A percentile compares a stretch with the other conserved stretches of the same genome.
Evolutionary conservation across 2,888 invertebrate genomes (phyloP).

Genomic region (Ganaspis brasiliensis): DNA sequence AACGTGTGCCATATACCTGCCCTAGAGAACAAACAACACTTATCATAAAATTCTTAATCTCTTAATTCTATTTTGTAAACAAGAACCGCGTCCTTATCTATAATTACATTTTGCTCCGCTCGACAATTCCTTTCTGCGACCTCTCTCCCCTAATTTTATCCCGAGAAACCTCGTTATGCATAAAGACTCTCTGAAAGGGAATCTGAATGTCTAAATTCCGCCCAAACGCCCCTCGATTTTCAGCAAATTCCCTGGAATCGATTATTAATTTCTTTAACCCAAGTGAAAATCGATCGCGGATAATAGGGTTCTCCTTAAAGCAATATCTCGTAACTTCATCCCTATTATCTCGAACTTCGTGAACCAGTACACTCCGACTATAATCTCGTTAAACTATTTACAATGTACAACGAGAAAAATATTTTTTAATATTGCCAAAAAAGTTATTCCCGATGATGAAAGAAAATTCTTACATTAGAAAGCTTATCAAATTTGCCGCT

Average conservation of each 20-base stretch:
- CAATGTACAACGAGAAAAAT: too few species aligned
- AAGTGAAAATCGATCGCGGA: slow-evolving; percentile 27
- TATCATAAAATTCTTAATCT: slow-evolving; percentile 29
- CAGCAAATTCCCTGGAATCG: background rate
- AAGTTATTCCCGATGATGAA: too few species aligned
- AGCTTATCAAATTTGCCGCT: too few species aligned
- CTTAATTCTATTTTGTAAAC: slow-evolving; percentile 29
- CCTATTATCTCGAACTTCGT: slow-evolving; percentile 33
- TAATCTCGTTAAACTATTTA: slow-evolving; percentile 39
- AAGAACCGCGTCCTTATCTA: slow-evolving; percentile 14
- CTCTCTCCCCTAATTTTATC: slow-evolving; percentile 4
- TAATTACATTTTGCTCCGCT: slow-evolving; percentile 25
- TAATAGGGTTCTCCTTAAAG: slow-evolving; percentile 37
- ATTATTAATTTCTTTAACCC: background rate
- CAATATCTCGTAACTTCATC: slow-evolving; percentile 26
- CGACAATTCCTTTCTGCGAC: slow-evolving; percentile 2
- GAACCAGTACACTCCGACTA: slow-evolving; percentile 35
- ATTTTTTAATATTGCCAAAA: background rate
- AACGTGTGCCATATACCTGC: background rate
- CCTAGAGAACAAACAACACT: background rate
- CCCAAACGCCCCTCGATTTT: too few species aligned
- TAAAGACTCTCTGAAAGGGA: background rate
- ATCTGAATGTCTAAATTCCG: background rate
- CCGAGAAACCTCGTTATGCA: background rate
- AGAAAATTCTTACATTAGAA: too few species aligned